Percentiles rank a stretch among this genome's conserved stretches.
phyloP scores from a whole-genome alignment of 2,797 vertebrate species.

The Pitangus sulphuratus region DNA sequence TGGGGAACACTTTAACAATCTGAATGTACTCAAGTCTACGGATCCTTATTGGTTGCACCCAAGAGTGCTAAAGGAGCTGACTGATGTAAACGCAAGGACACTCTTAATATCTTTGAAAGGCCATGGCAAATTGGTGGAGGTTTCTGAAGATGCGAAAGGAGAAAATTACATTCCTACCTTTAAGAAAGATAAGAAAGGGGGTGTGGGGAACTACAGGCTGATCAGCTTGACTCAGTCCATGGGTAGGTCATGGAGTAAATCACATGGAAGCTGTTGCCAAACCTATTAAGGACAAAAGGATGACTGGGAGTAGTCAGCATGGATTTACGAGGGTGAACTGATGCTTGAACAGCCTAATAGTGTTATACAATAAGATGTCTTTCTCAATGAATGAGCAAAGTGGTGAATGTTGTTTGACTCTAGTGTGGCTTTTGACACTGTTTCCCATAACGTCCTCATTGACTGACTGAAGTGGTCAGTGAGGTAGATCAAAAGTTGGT shows the following conservation, averaged over 20 bases:
- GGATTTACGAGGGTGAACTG: neutral
- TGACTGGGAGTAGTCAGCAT: neutral
- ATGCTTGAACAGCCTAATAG: neutral
- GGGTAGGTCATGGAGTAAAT: neutral
- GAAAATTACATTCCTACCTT: neutral
- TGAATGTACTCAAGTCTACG: neutral
- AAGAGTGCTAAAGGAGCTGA: neutral
- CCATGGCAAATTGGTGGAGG: neutral
- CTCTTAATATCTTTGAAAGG: neutral
- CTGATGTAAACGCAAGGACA: neutral
- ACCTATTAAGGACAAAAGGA: neutral
- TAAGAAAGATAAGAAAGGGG: neutral
- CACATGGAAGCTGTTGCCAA: neutral
- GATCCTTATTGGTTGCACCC: neutral
- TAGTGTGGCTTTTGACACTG: neutral
- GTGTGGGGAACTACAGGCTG: neutral
- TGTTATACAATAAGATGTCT: neutral
- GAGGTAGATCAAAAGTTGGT: neutral
- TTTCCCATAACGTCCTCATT: neutral
- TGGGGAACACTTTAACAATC: neutral
- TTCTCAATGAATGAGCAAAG: neutral
- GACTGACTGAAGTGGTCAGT: neutral
- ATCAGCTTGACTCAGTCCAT: neutral
- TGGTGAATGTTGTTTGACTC: neutral
- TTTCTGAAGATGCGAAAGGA: neutral